Evolutionary conservation across 2,888 invertebrate species (phyloP).

Genomic region (Thereva nobilitata): DNA sequence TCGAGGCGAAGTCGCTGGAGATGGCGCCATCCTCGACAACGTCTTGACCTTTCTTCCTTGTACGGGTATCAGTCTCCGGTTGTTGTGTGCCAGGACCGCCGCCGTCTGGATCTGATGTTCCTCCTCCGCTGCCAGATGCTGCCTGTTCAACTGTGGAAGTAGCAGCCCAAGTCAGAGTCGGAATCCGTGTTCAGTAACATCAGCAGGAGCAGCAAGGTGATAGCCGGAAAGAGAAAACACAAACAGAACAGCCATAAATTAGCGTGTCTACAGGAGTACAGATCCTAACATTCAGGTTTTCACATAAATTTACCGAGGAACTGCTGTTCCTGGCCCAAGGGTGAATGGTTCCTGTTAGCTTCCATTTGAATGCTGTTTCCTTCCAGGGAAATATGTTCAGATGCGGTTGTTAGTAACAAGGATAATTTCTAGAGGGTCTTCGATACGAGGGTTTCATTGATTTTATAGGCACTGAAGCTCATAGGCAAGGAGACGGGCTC

Average conservation of each 20-base stretch:
- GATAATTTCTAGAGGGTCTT: too few relatives aligned
- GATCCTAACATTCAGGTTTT: conserved; percentile 16
- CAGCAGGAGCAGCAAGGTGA: conserved; percentile 20
- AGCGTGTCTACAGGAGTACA: conserved; percentile 23
- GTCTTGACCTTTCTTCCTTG: conserved; percentile 47
- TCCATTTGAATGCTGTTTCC: too few relatives aligned
- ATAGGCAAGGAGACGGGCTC: too few relatives aligned
- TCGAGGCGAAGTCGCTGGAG: conserved; percentile 48
- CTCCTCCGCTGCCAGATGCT: conserved; percentile 12
- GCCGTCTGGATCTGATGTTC: conserved; percentile 23
- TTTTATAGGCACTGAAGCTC: too few relatives aligned
- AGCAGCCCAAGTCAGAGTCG: too few relatives aligned
- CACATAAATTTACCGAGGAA: conserved; percentile 38
- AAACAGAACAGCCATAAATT: conserved; percentile 39
- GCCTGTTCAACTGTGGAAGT: conserved; percentile 18
- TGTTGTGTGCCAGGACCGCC: conserved; percentile 18
- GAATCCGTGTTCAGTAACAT: conserved; percentile 14
- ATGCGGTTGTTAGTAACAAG: too few relatives aligned
- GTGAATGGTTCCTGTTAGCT: conserved; percentile 24
- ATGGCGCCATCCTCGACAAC: conserved; percentile 52
- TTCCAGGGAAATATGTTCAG: too few relatives aligned
- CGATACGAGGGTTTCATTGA: too few relatives aligned
- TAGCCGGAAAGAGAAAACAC: conserved; percentile 33
- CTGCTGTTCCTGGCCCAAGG: conserved; percentile 22
- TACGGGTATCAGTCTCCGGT: conserved; percentile 26